Base-by-base conservation (phyloP, 2,888 invertebrate genomes). In the Phyllotreta cruciferae region DNA sequence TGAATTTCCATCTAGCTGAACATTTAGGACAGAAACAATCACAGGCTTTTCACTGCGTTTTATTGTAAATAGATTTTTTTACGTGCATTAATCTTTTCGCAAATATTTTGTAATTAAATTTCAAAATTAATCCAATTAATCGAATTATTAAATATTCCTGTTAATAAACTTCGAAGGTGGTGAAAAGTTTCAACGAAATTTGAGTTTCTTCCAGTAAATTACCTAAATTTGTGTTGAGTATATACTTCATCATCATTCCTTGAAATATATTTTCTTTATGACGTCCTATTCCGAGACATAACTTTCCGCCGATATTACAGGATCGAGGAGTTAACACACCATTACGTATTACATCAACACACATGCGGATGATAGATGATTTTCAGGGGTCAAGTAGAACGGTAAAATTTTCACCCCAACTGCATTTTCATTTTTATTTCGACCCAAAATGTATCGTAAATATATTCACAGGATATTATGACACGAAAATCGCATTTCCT, bases 231-330 rank as follows among this genome's bases (percentile, higher is more conserved):
- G 3, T 39, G 8, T 53, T 13, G 24, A 39, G 53, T 39, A 53
- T 9, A 38, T 35, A 42, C 54, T 54, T 54, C 54, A 42, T 54
- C 39, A 53, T 53, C 9, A 54, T 54, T 42, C n/a, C 42, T 54
- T 41, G 41, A 54, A 54, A 54, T 54, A n/a, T 54, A 41, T 35
- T 54, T 53, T 42, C 42, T 41, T 54, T 54, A 54, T 24, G 24
- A 24, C 54, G 34, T 35, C 6, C 8, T 42, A 54, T 47, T 38
- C 13, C 55, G 35, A 13, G 54, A 55, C 13, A 61, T 44, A 24
- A 49, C 39, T 55, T 61, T 61, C 47, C 42, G 38, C 47, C 39
- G 60, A 61, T 61, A 55, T 49, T 61, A 61, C 54, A 39, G 35
- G 42, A 47, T 47, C 45, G 44, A 60, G 45, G 49, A 60, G 47